Base-by-base conservation (phyloP, 2,113 vertebrate species). In the Spilogale gracilis region DNA sequence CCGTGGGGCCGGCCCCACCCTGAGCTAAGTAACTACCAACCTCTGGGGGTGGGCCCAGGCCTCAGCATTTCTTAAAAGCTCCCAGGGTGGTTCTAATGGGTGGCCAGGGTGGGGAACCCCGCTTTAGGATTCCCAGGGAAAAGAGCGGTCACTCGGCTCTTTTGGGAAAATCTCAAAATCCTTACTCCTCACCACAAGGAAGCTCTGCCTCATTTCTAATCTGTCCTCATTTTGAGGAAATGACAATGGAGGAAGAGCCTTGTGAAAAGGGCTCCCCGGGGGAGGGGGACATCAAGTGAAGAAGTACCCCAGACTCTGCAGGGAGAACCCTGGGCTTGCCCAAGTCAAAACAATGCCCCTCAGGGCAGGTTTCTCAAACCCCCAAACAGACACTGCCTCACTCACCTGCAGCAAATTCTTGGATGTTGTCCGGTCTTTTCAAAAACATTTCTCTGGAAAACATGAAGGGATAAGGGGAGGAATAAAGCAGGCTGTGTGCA, bases 371-470 rank as follows among this genome's bases (percentile, higher is more conserved):
- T 65, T 11, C 5, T 6, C 90, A n/a, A 58, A 67, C 7, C 7
- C 56, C 82, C 27, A 0, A 38, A 12, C 0, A 4, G 38, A 63
- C 0, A 3, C 32, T 9, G 43, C 58, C 43, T 11, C 6, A 84
- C 96, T 98, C 91, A 99, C 98, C 96, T 78, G 98, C 97, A 0
- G 98, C 98, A 82, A 98, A 99, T 81, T 98, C 97, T 0, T n/a
- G 97, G 52, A 98, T 96, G 32, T 98, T 94, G 8, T 98, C 97
- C 5, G 98, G 98, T 81, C 98, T 97, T 61, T 95, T 69, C 97
- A 98, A 69, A 65, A 98, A 92, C 52, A 98, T 95, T 52, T 98
- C 97, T 67, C 98, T 99, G 96, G 76, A 97, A 97, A 95, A 96
- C 79, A 98, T 32, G 0, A 58, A 89, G 56, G 17, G 65, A 17